These are phyloP conservation scores for Cyclura pinguis DNA, from an alignment of 2,797 vertebrate species.

Conservation along the genomic window DNA sequence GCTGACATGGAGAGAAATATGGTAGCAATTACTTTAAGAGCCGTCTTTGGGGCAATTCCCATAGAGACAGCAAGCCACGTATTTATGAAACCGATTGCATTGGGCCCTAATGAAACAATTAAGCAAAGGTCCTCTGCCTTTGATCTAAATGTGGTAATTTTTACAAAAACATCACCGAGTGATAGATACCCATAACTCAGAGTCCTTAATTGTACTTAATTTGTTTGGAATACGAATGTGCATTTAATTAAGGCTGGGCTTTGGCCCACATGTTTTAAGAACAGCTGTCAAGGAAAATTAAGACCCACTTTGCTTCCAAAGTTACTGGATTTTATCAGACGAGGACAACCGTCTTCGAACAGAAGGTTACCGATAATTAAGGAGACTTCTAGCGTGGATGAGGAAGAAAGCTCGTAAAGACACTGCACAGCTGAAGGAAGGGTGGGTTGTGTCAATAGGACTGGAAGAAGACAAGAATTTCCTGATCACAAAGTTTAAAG, in stretches of 20 bases:
- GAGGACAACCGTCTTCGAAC: constrained; percentile 85
- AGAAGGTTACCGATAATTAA: constrained; percentile 93
- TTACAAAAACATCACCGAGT: constrained; percentile 98
- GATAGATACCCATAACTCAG: constrained; percentile 99
- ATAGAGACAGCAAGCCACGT: constrained; percentile 91
- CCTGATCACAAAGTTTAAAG: constrained; percentile 60
- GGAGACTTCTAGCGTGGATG: constrained; percentile 81
- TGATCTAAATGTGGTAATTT: constrained; percentile 99
- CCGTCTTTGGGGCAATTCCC: constrained; percentile 96
- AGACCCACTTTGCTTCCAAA: constrained; percentile 93
- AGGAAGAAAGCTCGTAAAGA: constrained; percentile 67
- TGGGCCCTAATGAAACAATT: constrained; percentile 99
- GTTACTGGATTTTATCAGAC: constrained; percentile 97
- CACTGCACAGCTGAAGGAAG: constrained; percentile 68
- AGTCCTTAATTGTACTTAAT: constrained; percentile 99
- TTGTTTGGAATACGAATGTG: constrained; percentile 99
- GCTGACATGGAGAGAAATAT: constrained; percentile 90
- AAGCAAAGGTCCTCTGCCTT: constrained; percentile 93
- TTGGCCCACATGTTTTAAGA: constrained; percentile 93
- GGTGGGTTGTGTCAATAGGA: constrained; percentile 47
- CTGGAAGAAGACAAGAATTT: constrained; percentile 67
- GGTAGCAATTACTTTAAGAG: constrained; percentile 98
- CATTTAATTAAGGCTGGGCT: constrained; percentile 97
- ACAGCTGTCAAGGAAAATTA: constrained; percentile 98
- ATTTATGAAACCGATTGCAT: constrained; percentile 94